These are phyloP conservation scores for Chaitophorus viminalis DNA, from an alignment of 2,888 invertebrate species.

Conservation along the genomic window DNA sequence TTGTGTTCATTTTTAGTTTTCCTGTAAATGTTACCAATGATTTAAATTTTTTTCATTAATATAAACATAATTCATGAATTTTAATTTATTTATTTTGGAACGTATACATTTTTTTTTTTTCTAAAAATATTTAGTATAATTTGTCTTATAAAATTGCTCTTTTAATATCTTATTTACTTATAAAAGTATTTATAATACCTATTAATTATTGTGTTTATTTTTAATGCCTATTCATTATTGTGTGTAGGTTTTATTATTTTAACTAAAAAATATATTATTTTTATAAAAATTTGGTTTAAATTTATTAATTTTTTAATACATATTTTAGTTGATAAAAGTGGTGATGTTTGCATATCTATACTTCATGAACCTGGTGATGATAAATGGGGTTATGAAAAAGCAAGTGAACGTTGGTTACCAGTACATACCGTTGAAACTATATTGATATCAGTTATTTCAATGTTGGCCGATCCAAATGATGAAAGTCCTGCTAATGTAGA, in stretches of 20 bases:
- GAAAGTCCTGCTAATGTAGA: conserved; percentile 99
- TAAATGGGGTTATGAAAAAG: conserved; percentile 98
- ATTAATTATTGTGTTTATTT: too few species aligned
- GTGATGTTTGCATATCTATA: conserved; percentile 98
- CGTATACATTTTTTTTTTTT: too few species aligned
- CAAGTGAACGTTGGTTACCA: conserved; percentile 97
- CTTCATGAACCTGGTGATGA: conserved; percentile 99
- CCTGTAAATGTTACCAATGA: too few species aligned
- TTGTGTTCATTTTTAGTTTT: too few species aligned
- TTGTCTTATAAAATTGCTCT: too few species aligned
- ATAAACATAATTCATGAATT: too few species aligned
- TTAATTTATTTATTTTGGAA: too few species aligned
- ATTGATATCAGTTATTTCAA: conserved; percentile 98
- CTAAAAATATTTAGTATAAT: too few species aligned
- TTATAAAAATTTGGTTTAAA: background rate
- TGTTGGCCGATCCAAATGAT: conserved; percentile 99
- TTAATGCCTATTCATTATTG: too few species aligned
- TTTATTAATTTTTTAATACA: background rate
- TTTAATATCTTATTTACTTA: too few species aligned
- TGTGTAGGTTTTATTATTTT: background rate
- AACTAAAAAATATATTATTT: background rate
- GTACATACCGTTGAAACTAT: conserved; percentile 99
- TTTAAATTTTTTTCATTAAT: too few species aligned
- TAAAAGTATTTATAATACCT: too few species aligned
- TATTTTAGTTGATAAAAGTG: conserved; percentile 87